These are phyloP conservation scores for Trichomalopsis sarcophagae DNA, from an alignment of 1,140 invertebrate species.

Conservation along the genomic window DNA sequence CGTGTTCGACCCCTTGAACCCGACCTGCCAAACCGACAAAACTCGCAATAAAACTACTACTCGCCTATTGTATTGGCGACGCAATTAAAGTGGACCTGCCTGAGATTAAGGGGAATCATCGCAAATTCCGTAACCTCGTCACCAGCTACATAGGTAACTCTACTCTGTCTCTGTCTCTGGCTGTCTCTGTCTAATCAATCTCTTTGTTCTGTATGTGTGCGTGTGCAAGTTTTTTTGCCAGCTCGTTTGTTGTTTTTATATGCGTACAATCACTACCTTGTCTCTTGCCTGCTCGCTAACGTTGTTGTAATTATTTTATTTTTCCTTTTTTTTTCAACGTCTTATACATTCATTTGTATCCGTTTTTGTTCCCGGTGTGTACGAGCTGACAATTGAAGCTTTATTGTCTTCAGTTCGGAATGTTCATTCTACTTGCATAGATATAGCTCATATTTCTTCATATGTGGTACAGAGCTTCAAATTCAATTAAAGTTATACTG, in stretches of 20 bases:
- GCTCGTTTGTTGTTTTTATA: not conserved
- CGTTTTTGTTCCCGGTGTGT: not conserved
- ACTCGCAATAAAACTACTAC: slow-evolving; percentile 67
- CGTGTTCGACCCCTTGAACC: slow-evolving; percentile 71
- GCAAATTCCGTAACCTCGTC: slow-evolving; percentile 98
- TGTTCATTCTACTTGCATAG: not conserved
- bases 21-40: slow-evolving; percentile 66
- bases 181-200: slow-evolving; percentile 63
- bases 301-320: slow-evolving; percentile 6
- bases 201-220: slow-evolving; percentile 58
- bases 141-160: slow-evolving; percentile 96
- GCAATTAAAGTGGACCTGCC: slow-evolving; percentile 90
- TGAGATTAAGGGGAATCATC: slow-evolving; percentile 97
- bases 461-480: not conserved
- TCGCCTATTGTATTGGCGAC: slow-evolving; percentile 28
- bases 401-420: not conserved
- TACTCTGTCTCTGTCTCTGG: slow-evolving; percentile 63
- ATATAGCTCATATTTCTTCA: not conserved
- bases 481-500: not conserved
- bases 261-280: not conserved
- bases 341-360: not conserved
- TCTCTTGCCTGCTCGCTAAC: slow-evolving; percentile 37
- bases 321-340: not conserved
- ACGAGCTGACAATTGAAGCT: not conserved
- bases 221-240: slow-evolving; percentile 15